Evolutionary conservation across 2,113 vertebrate species (phyloP).

Genomic region (Platysteira castanea): DNA sequence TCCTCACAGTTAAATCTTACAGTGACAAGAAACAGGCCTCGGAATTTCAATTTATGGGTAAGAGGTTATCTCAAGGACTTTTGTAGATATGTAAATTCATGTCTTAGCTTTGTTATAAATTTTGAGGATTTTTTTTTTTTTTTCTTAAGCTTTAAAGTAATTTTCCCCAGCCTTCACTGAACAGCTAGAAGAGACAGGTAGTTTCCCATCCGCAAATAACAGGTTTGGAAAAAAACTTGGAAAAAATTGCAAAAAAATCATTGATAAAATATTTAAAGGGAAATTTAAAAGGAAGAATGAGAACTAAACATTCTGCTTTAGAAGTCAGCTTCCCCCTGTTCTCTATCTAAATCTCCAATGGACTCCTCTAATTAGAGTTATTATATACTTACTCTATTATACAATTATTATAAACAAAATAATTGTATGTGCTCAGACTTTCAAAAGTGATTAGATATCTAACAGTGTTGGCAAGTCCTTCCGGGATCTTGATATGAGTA

Average conservation of each 20-base stretch:
- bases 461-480: neutral
- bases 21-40: neutral
- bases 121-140: neutral
- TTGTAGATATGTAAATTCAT: neutral
- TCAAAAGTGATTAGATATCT: neutral
- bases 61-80: neutral
- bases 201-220: neutral
- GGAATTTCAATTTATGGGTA: neutral
- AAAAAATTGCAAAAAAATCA: neutral
- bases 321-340: neutral
- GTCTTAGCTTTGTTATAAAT: neutral
- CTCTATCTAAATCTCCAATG: neutral
- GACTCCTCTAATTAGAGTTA: neutral
- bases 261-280: neutral
- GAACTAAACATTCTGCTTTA: neutral
- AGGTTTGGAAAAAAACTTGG: neutral
- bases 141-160: neutral
- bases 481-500: neutral
- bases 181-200: neutral
- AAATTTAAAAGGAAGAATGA: neutral
- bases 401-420: neutral
- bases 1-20: neutral
- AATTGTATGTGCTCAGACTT: neutral
- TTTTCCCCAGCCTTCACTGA: neutral
- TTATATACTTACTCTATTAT: neutral